Conservation (phyloP, 2,113 vertebrate species). For the Myotis brandtii region DNA sequence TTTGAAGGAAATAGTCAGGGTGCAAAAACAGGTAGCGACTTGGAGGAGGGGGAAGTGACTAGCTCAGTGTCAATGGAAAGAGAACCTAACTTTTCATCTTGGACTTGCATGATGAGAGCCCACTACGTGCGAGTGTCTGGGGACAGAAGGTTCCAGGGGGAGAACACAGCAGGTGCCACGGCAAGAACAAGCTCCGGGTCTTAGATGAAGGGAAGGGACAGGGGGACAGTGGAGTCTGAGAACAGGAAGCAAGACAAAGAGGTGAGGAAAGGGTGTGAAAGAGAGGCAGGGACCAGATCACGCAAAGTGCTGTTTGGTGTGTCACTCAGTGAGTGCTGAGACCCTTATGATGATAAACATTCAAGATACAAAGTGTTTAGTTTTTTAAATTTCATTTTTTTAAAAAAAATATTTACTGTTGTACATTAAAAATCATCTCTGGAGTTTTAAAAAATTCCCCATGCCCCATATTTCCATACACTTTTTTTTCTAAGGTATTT, state of each 20-base stretch:
- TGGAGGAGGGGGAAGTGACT: not conserved
- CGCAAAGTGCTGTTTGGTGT: not conserved
- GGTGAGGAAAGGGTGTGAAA: not conserved
- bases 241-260: not conserved
- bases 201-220: not conserved
- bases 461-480: not conserved
- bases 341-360: not conserved
- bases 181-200: not conserved
- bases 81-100: not conserved
- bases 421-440: not conserved
- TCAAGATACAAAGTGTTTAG: not conserved
- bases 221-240: fast-evolving
- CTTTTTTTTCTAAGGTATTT: not conserved
- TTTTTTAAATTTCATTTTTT: not conserved
- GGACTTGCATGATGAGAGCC: not conserved
- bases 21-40: not conserved
- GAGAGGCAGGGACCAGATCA: not conserved
- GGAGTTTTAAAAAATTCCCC: not conserved
- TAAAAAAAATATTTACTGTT: not conserved
- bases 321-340: not conserved
- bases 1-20: not conserved
- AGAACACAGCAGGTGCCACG: not conserved
- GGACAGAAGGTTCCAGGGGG: not conserved
- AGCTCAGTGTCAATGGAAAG: not conserved
- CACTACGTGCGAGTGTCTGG: not conserved